Evolutionary conservation across 2,797 vertebrate genomes (phyloP).

Genomic region (Parotocinclus haroldoi): DNA sequence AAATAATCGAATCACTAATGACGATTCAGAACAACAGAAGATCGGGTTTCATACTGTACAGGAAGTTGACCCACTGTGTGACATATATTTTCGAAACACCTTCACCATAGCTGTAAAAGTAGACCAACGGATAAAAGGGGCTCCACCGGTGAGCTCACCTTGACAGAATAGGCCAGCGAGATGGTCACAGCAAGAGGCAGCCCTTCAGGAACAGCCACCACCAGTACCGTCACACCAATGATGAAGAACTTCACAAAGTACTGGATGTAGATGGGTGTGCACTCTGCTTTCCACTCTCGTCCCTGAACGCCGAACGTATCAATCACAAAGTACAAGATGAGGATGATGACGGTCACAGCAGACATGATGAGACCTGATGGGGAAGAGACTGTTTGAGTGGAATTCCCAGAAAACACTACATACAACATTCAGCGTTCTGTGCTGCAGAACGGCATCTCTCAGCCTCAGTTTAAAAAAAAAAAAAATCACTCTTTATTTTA

Average conservation of each 20-base stretch:
- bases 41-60: too few species aligned
- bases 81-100: too few species aligned
- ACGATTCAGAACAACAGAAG: too few species aligned
- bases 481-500: too few species aligned
- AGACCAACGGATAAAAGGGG: too few species aligned
- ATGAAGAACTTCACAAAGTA: conserved; percentile 99
- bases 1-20: too few species aligned
- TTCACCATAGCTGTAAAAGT: too few species aligned
- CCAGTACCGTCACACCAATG: conserved; percentile 92
- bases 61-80: too few species aligned
- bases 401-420: background rate
- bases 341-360: conserved; percentile 87
- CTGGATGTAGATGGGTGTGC: conserved; percentile 93
- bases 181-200: conserved; percentile 95
- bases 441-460: too few species aligned
- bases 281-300: conserved; percentile 80
- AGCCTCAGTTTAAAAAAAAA: too few species aligned
- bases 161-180: conserved; percentile 94
- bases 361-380: conserved; percentile 93
- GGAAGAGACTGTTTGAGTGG: conserved; percentile 11
- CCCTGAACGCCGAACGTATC: conserved; percentile 83
- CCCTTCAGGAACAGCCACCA: conserved; percentile 95
- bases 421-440: background rate
- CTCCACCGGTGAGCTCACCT: conserved; percentile 76
- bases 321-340: conserved; percentile 93